These are phyloP conservation scores for Rhinoderma darwinii DNA, from an alignment of 2,113 vertebrate species.

Conservation along the genomic window DNA sequence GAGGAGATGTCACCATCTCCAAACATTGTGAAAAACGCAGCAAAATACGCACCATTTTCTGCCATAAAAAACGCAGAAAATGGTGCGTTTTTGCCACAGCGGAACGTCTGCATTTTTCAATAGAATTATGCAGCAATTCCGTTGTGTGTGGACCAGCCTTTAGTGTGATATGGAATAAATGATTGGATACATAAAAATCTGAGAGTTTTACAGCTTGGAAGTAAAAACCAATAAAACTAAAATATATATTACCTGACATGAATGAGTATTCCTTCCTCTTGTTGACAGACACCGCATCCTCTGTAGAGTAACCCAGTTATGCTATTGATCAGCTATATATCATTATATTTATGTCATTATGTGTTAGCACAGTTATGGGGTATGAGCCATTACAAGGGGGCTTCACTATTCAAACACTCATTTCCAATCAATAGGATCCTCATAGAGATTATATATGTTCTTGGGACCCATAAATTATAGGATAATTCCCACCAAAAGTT, in stretches of 20 bases:
- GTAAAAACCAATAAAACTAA: neutral
- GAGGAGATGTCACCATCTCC: too few species aligned
- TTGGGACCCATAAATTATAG: neutral
- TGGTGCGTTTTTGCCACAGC: too few species aligned
- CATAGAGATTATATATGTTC: too few species aligned
- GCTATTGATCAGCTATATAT: neutral
- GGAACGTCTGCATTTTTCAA: too few species aligned
- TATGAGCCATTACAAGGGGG: neutral
- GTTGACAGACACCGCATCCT: too few species aligned
- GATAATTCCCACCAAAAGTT: neutral
- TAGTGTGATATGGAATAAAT: neutral
- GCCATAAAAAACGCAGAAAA: too few species aligned
- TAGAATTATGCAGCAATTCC: too few species aligned
- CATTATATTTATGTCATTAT: neutral
- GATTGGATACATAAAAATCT: neutral
- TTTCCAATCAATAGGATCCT: neutral
- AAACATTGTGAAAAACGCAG: too few species aligned
- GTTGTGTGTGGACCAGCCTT: too few species aligned
- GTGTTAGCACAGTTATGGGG: neutral
- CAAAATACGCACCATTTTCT: too few species aligned
- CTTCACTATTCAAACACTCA: neutral
- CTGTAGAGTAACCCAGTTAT: neutral
- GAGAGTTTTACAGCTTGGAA: neutral
- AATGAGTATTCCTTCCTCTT: neutral
- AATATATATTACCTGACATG: neutral